Percentiles rank a stretch among this genome's conserved stretches.
phyloP scores from a whole-genome alignment of 2,888 invertebrate genomes.

The Eupithecia insigniata region DNA sequence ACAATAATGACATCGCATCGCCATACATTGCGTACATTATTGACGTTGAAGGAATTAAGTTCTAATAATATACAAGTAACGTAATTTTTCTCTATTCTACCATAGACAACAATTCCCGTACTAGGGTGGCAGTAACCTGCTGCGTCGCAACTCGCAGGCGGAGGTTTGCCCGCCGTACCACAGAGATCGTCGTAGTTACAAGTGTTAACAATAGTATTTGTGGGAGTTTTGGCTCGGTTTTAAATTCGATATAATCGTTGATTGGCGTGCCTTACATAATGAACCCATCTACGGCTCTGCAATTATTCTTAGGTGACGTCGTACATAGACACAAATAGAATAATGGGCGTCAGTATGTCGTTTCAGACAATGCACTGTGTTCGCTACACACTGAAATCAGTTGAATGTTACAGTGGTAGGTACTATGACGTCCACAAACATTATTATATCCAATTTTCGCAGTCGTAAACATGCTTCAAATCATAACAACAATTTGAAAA shows the following conservation, averaged over 20 bases:
- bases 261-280: constrained; percentile 5
- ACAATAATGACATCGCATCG: too few relatives aligned
- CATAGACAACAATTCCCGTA: too few relatives aligned
- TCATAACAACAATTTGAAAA: constrained; percentile 8
- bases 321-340: constrained; percentile 17
- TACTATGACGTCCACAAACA: constrained; percentile 42
- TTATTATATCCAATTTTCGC: constrained; percentile 63
- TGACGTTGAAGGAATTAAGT: too few relatives aligned
- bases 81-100: too few relatives aligned
- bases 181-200: too few relatives aligned
- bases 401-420: constrained; percentile 52
- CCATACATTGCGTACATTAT: too few relatives aligned
- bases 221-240: constrained; percentile 17
- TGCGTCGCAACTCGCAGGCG: too few relatives aligned
- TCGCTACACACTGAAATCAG: constrained; percentile 42
- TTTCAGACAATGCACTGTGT: constrained; percentile 13
- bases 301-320: constrained; percentile 20
- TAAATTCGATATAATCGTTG: neutral
- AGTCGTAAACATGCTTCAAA: constrained; percentile 35
- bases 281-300: neutral
- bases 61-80: too few relatives aligned
- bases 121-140: too few relatives aligned
- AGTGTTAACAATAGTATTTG: too few relatives aligned
- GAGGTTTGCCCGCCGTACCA: too few relatives aligned
- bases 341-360: constrained; percentile 28